phyloP scores from a whole-genome alignment of 2,888 invertebrate species.

The Odontomyia ornata region DNA sequence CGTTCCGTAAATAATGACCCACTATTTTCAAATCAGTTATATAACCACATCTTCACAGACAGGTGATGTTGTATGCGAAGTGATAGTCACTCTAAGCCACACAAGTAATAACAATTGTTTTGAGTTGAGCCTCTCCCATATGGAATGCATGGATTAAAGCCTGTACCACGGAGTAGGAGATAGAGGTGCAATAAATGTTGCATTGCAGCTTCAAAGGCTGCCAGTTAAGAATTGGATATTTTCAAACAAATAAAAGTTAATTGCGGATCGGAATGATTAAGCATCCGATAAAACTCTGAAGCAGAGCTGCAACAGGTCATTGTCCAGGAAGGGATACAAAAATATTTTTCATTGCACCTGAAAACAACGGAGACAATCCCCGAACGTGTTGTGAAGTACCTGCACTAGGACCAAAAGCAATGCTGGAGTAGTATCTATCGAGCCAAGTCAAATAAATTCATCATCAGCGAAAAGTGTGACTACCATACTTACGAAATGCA shows the following conservation, averaged over 20 bases:
- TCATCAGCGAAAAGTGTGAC: too few relatives aligned
- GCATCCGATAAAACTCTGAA: background rate
- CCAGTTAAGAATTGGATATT: background rate
- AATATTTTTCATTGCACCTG: background rate
- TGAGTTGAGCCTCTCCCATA: background rate
- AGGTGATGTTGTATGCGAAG: background rate
- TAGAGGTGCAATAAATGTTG: background rate
- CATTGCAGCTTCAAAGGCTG: background rate
- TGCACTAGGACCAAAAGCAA: too few relatives aligned
- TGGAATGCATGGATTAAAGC: background rate
- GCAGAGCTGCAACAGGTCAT: background rate
- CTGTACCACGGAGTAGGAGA: background rate
- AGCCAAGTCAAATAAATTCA: too few relatives aligned
- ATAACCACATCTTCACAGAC: slow-evolving; percentile 13
- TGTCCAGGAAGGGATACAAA: background rate
- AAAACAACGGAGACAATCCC: background rate
- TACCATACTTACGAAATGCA: too few relatives aligned
- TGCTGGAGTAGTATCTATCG: too few relatives aligned
- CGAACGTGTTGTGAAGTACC: too few relatives aligned
- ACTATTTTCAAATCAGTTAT: slow-evolving; percentile 38
- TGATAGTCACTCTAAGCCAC: background rate
- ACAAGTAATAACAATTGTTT: background rate
- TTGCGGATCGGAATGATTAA: background rate
- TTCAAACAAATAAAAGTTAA: background rate
- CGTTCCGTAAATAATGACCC: slow-evolving; percentile 37